Evolutionary conservation across 2,797 vertebrate species (phyloP), one percentile per base, ranked within the genome.

Genomic region (Muraenolepis orangiensis): DNA sequence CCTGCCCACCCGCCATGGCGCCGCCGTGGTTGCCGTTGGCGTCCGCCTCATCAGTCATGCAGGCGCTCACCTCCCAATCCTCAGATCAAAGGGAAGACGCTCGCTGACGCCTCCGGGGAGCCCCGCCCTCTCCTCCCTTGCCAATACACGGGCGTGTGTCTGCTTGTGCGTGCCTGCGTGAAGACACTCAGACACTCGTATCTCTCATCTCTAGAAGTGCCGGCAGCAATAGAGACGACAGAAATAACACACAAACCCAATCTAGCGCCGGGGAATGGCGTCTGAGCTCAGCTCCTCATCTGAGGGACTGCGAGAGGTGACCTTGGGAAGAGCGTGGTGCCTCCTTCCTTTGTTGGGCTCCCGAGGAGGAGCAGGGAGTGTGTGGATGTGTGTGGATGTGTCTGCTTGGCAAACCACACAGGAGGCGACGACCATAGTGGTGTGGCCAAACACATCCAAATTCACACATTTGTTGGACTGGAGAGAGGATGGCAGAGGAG

Each of bases 1-100:
- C 84, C 81, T 83, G 82, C 87, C 87, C 81, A 89, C 87, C 87
- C 87, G 89, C 87, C 90, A 87, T 85, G 70, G 80, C 85, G 82
- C n/a, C n/a, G n/a, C n/a, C n/a, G 85, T 74, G 81, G 82, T 84
- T 85, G 76, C 85, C 79, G 29, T 61, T 61, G 57, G 2, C 42
- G 42, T 1, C 81, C 79, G 78, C 80, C 88, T 91, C 88, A 90
- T 92, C 89, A 90, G 80, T 8, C 74, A 90, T 90, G 90, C 86
- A 87, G 83, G 86, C 81, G 82, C 87, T 89, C 87, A 82, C 85
- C 87, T 88, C 83, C 82, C 84, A 87, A 81, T 76, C 74, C 0
- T 23, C 72, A 86, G 86, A 91, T 91, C 90, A 91, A 92, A 91
- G 90, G 80, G 29, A 80, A 90, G 88, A 86, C 86, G 82, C 81